Evolutionary conservation across 2,113 vertebrate species (phyloP), one percentile per base, ranked within the genome.

Genomic region (Lethenteron reissneri): DNA sequence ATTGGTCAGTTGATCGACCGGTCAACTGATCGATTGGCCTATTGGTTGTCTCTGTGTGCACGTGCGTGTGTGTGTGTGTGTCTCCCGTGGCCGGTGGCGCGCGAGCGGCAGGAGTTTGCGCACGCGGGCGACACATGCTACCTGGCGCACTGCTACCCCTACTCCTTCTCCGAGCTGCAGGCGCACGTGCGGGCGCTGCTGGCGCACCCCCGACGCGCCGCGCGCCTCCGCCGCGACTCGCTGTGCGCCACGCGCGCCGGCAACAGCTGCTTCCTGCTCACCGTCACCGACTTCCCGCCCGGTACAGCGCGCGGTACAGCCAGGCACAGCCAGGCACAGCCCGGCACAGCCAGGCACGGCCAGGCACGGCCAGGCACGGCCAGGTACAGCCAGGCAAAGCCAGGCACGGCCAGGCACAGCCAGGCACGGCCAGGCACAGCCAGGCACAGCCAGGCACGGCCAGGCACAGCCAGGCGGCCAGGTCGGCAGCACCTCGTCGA

Each of bases 191-290:
- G 60, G 58, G 71, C 58, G 60, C 58, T 71, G 60, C 25, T 19
- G 60, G 60, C 58, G 58, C 57, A 71, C 17, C 57, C 56, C 4
- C 58, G 60, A n/a, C 57, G 60, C 60, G 25, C 56, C 21, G 14
- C 14, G n/a, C 10, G 60, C 56, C 60, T 71, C 41, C 58, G 57
- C 58, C 58, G 56, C 21, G 71, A 71, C 13, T 57, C 60, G 8
- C 57, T 71, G 57, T 71, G 71, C 41, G 15, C 56, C 58, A 71
- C 71, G 60, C 58, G 57, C 58, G 71, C 71, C 15, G 71, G 71
- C 21, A 71, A 71, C 60, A 71, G 71, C 71, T 71, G 71, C 57
- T 71, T 58, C 60, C 60, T 71, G 17, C 17, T 71, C 57, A 71
- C 71, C 14, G 60, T 71, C 57, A 71, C 57, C 60, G 71, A 71